A percentile compares a stretch with the other conserved stretches of the same genome.
Conservation (phyloP, 1,140 invertebrate species). For the Bombus cullumanus region DNA sequence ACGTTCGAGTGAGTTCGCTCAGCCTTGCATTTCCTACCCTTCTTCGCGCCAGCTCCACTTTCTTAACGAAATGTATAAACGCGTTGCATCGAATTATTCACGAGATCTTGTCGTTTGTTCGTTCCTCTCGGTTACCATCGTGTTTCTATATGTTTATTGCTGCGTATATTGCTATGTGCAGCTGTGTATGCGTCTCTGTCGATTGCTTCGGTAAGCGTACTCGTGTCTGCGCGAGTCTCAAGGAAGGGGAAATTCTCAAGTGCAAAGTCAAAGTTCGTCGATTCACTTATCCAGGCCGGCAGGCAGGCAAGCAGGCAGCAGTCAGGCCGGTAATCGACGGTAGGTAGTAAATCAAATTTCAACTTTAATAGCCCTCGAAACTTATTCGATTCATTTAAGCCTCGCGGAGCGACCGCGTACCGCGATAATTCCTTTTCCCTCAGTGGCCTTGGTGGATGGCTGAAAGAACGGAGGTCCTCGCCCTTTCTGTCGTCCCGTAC, state of each 20-base stretch:
- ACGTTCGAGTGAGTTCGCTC: slow-evolving; percentile 34
- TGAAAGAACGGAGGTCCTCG: not conserved
- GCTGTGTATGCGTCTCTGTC: too few relatives aligned
- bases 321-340: slow-evolving; percentile 53
- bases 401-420: slow-evolving; percentile 47
- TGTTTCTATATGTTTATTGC: not conserved
- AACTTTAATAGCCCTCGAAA: slow-evolving; percentile 72
- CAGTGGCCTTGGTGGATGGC: too few relatives aligned
- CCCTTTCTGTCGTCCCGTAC: not conserved
- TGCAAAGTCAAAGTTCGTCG: slow-evolving; percentile 46
- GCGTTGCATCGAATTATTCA: slow-evolving; percentile 23
- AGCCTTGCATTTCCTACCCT: not conserved
- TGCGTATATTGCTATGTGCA: too few relatives aligned
- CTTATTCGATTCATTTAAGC: slow-evolving; percentile 73
- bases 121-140: not conserved
- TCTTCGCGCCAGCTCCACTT: not conserved
- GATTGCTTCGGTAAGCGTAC: not conserved
- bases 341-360: slow-evolving; percentile 68
- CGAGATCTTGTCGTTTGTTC: not conserved
- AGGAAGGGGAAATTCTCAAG: slow-evolving; percentile 24
- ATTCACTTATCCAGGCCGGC: slow-evolving; percentile 58
- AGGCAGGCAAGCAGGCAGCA: slow-evolving; percentile 39
- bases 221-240: not conserved
- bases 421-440: slow-evolving; percentile 57
- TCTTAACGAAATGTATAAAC: slow-evolving; percentile 35